Evolutionary conservation across 2,888 invertebrate species (phyloP).

Genomic region (Hybos culiciformis): DNA sequence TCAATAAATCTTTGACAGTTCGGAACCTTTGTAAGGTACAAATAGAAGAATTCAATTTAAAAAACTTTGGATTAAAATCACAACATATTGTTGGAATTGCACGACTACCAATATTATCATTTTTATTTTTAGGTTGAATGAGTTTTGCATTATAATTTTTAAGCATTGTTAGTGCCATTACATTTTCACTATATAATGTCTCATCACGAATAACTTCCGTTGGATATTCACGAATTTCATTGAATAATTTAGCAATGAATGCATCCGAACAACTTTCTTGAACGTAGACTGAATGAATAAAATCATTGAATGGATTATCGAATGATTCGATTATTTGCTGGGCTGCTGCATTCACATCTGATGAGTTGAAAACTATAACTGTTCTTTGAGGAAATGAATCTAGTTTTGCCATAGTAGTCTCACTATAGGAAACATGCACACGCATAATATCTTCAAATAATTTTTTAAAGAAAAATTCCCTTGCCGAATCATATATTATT

Average conservation of each 20-base stretch:
- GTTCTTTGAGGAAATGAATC: neutral
- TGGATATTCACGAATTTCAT: neutral
- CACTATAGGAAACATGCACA: too few species aligned
- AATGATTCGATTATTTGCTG: neutral
- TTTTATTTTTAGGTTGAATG: neutral
- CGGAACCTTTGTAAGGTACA: neutral
- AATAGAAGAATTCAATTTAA: neutral
- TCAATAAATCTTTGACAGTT: neutral
- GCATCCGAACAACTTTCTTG: conserved; percentile 3
- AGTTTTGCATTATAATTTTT: neutral
- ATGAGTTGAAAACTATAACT: neutral
- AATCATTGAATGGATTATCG: neutral
- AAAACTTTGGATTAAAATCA: neutral
- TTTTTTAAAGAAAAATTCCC: neutral
- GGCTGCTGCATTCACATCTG: neutral
- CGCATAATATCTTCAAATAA: neutral
- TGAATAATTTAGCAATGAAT: neutral
- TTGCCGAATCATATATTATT: neutral
- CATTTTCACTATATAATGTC: neutral
- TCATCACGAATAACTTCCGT: neutral
- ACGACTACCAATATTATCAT: too few species aligned
- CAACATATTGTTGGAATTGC: neutral
- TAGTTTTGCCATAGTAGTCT: neutral
- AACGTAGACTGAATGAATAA: neutral
- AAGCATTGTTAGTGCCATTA: too few species aligned